A percentile compares a stretch with the other conserved stretches of the same genome.
Evolutionary conservation across 2,888 invertebrate genomes (phyloP).

Genomic region (Oasisia sp.): DNA sequence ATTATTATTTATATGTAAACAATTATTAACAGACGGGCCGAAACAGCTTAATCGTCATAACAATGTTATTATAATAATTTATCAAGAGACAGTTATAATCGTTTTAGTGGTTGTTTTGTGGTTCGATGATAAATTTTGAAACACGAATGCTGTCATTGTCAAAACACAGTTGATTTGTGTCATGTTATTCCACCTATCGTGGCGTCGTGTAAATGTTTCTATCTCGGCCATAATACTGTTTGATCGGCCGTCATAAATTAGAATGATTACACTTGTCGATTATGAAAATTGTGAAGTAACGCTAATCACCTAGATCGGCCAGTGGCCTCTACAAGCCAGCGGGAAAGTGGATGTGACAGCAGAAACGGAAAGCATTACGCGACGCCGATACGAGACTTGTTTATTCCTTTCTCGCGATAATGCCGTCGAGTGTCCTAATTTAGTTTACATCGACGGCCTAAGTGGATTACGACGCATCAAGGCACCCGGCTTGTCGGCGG

Average conservation of each 20-base stretch:
- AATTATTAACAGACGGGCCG: too few species aligned
- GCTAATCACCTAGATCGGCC: background rate
- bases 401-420: background rate
- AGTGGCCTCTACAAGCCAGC: background rate
- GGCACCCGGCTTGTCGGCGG: slow-evolving; percentile 12
- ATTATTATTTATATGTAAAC: background rate
- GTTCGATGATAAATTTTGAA: background rate
- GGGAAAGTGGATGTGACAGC: background rate
- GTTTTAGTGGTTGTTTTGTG: background rate
- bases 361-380: background rate
- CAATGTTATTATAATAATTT: background rate
- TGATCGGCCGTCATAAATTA: background rate
- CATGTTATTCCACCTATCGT: background rate
- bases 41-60: background rate
- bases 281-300: background rate
- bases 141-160: background rate
- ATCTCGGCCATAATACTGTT: background rate
- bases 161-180: background rate
- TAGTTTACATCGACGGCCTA: slow-evolving; percentile 12
- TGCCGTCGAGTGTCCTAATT: slow-evolving; percentile 10
- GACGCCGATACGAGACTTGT: background rate
- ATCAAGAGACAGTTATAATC: background rate
- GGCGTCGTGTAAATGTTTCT: background rate
- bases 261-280: background rate
- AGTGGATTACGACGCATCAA: slow-evolving; percentile 1